Evolutionary conservation across 2,888 invertebrate genomes (phyloP).

Genomic region (Pardosa pseudoannulata): DNA sequence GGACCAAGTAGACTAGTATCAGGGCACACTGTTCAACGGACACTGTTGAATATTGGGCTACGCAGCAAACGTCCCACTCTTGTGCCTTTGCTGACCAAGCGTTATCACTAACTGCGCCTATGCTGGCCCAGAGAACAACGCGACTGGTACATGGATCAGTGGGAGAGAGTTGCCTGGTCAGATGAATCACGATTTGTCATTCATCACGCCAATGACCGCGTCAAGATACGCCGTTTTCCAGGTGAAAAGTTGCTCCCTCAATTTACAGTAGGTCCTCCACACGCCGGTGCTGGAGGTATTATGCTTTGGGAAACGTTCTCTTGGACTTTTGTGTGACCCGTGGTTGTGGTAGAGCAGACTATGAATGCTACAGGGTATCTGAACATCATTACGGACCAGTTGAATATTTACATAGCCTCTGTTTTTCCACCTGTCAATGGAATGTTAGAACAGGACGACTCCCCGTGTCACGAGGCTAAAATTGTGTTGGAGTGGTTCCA

Average conservation of each 20-base stretch:
- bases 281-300: too few relatives aligned
- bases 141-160: neutral
- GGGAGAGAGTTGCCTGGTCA: too few relatives aligned
- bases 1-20: neutral
- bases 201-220: too few relatives aligned
- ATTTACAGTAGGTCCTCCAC: too few relatives aligned
- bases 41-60: constrained; percentile 6
- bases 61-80: neutral
- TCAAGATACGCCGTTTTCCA: too few relatives aligned
- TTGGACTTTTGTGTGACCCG: neutral
- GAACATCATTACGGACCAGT: constrained; percentile 25
- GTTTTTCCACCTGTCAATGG: constrained; percentile 23
- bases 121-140: neutral
- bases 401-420: constrained; percentile 31
- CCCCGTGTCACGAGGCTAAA: constrained; percentile 4
- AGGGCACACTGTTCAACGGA: neutral
- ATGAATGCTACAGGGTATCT: constrained; percentile 25
- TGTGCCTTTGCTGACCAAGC: constrained; percentile 18
- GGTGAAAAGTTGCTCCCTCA: too few relatives aligned
- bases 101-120: neutral
- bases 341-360: constrained; percentile 25
- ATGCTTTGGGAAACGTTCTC: constrained; percentile 9
- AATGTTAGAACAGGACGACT: constrained; percentile 19
- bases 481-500: constrained; percentile 29
- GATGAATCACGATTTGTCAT: too few relatives aligned